A percentile compares a stretch with the other conserved stretches of the same genome.
These are phyloP conservation scores for Melikaiella ostensackeni DNA, from an alignment of 2,888 invertebrate species.

Conservation along the genomic window DNA sequence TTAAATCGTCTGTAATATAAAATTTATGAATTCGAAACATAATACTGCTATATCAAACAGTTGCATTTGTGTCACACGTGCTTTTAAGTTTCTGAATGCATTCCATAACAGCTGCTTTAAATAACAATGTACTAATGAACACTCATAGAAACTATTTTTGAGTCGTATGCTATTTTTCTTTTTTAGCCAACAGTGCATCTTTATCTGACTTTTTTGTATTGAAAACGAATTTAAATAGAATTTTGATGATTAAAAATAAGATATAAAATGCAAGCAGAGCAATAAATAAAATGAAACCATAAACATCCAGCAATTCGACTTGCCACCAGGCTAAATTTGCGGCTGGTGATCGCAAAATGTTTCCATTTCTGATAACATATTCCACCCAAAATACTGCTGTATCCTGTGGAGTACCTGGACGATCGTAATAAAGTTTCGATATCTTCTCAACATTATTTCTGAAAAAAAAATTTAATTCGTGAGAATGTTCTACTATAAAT, in stretches of 20 bases:
- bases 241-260: not conserved
- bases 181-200: not conserved
- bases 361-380: conserved; percentile 62
- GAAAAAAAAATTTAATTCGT: not conserved
- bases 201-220: not conserved
- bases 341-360: conserved; percentile 33
- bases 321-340: conserved; percentile 65
- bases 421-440: conserved; percentile 56
- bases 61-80: too few species aligned
- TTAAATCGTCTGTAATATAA: too few species aligned
- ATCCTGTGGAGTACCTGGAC: conserved; percentile 58
- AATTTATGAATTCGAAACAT: too few species aligned
- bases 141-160: not conserved
- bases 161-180: not conserved
- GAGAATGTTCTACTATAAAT: too few species aligned
- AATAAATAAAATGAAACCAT: conserved; percentile 41
- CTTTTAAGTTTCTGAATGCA: too few species aligned
- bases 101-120: too few species aligned
- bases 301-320: conserved; percentile 62
- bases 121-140: too few species aligned
- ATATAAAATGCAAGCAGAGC: not conserved
- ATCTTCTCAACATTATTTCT: conserved; percentile 43
- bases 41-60: too few species aligned
- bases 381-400: conserved; percentile 63
- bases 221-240: not conserved